These are phyloP conservation scores for Gadopsis bispinosus DNA, from an alignment of 2,797 vertebrate species.

Conservation along the genomic window DNA sequence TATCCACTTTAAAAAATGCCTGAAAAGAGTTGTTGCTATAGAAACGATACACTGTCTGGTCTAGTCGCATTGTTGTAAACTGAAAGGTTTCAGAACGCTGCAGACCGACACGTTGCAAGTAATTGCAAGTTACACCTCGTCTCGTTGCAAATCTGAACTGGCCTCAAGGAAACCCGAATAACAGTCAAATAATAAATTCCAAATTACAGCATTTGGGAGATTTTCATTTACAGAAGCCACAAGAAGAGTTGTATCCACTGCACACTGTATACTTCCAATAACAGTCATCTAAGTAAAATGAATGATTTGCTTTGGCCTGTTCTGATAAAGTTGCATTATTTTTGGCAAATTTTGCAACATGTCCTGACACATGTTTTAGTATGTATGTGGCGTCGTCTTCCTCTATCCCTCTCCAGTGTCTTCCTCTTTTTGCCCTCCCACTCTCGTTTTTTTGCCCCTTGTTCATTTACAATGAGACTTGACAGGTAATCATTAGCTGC, in stretches of 20 bases:
- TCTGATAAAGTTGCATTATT: not conserved
- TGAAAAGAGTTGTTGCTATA: no score
- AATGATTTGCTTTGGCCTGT: not conserved
- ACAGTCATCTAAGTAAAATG: not conserved
- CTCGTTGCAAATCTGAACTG: no score
- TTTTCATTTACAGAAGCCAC: not conserved
- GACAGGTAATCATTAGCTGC: constrained; percentile 80
- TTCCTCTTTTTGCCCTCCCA: constrained; percentile 45
- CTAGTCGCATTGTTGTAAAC: no score
- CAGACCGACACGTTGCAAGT: no score
- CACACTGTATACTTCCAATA: not conserved
- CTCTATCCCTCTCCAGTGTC: not conserved
- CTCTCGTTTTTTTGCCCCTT: constrained; percentile 48
- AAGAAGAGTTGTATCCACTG: not conserved
- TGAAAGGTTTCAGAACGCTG: no score
- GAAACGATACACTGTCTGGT: no score
- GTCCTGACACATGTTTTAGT: not conserved
- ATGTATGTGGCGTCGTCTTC: not conserved
- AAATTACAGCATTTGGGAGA: not conserved
- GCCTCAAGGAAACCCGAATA: no score
- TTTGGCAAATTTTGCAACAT: not conserved
- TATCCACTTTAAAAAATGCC: no score
- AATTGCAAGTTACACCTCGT: no score
- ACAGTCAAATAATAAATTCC: no score
- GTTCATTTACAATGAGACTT: constrained; percentile 74